Conservation (phyloP, 1,140 invertebrate genomes). For the Cardiocondyla obscurior region DNA sequence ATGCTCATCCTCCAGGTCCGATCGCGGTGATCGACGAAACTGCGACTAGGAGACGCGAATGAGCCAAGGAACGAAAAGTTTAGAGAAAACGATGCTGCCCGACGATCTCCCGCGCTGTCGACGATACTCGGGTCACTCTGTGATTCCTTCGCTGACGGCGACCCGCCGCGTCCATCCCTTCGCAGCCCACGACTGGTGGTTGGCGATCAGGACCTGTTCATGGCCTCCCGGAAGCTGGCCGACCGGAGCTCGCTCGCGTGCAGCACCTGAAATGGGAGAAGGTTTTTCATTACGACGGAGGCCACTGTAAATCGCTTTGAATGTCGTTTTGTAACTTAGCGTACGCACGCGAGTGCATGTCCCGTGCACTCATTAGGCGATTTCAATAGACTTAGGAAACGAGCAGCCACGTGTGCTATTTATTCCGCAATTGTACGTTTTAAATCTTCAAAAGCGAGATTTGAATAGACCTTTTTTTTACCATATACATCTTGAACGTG, state of each 20-base stretch:
- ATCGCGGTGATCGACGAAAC: too few species aligned
- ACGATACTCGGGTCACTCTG: not conserved
- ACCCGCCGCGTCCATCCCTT: constrained; percentile 46
- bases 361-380: not conserved
- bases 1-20: constrained; percentile 61
- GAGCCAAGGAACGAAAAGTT: not conserved
- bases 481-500: too few species aligned
- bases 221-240: not conserved
- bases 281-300: not conserved
- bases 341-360: not conserved
- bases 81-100: not conserved
- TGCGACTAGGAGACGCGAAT: not conserved
- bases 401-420: not conserved
- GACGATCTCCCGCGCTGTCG: not conserved
- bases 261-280: not conserved
- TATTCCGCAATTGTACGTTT: not conserved
- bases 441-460: not conserved
- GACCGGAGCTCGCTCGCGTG: not conserved
- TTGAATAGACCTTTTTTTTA: too few species aligned
- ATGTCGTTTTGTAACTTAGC: not conserved
- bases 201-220: constrained; percentile 64
- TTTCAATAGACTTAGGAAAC: not conserved
- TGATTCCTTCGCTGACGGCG: not conserved
- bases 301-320: not conserved
- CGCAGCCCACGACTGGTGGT: constrained; percentile 24